These are phyloP conservation scores for Penaeus japonicus DNA, from an alignment of 1,140 invertebrate species.

Conservation along the genomic window DNA sequence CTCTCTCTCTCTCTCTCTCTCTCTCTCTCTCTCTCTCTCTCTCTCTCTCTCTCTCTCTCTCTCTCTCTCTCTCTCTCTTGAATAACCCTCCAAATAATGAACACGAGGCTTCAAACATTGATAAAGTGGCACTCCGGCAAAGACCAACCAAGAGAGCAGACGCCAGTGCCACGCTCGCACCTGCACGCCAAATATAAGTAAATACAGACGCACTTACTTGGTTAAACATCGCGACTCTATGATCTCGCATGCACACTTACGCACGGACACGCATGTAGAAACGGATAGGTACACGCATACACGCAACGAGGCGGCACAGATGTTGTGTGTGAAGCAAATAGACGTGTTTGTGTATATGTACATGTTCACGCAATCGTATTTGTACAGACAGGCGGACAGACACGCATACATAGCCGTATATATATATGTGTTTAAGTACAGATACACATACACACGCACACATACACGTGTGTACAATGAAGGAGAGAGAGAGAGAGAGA, in stretches of 20 bases:
- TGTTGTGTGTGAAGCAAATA: neutral
- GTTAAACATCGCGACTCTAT: too few species aligned
- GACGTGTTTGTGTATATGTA: neutral
- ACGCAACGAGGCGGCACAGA: neutral
- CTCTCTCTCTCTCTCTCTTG: too few species aligned
- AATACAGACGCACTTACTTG: neutral
- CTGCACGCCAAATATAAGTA: neutral
- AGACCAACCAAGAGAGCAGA: too few species aligned
- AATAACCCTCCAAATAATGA: too few species aligned
- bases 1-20: too few species aligned
- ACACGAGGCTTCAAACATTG: too few species aligned
- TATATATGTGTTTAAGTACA: neutral
- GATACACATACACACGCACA: slow-evolving; percentile 18
- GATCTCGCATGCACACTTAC: neutral
- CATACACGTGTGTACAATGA: neutral
- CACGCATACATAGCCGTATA: neutral
- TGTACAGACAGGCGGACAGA: neutral
- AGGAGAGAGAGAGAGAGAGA: too few species aligned
- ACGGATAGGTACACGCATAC: neutral
- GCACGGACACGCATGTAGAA: neutral
- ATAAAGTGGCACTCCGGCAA: too few species aligned
- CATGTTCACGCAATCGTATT: neutral
- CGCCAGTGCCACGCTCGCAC: too few species aligned
- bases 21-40: too few species aligned
- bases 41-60: too few species aligned